phyloP scores from a whole-genome alignment of 2,113 vertebrate genomes.

The Cavia aperea region DNA sequence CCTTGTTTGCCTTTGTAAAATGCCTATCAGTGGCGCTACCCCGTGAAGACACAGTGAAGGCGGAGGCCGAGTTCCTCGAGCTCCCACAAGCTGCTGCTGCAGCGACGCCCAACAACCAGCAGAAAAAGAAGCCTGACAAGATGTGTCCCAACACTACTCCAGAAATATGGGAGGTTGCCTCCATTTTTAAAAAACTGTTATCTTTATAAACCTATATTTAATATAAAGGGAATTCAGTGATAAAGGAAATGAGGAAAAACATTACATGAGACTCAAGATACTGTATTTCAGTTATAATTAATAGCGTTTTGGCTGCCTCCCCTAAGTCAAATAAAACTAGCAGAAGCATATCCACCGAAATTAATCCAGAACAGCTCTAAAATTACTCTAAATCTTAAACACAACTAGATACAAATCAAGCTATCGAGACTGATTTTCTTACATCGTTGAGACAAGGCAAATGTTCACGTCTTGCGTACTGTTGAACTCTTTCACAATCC shows the following conservation, averaged over 20 bases:
- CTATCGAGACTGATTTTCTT: slow-evolving; percentile 72
- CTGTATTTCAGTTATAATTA: slow-evolving; percentile 30
- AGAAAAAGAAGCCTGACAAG: neutral
- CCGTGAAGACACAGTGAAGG: neutral
- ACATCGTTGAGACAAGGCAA: slow-evolving; percentile 97
- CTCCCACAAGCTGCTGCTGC: neutral
- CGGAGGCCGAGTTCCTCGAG: neutral
- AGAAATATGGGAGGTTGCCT: neutral
- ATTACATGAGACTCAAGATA: slow-evolving; percentile 42
- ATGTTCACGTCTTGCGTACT: slow-evolving; percentile 84
- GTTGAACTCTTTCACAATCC: slow-evolving; percentile 94
- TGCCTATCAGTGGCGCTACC: neutral
- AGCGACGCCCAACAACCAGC: neutral
- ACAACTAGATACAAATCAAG: slow-evolving; percentile 50
- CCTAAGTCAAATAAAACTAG: slow-evolving; percentile 56
- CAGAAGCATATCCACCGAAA: neutral
- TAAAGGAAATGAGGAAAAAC: slow-evolving; percentile 30
- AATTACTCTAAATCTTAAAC: slow-evolving; percentile 46
- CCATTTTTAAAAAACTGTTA: neutral
- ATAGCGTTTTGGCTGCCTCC: slow-evolving; percentile 19
- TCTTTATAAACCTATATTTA: neutral
- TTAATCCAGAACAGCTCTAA: slow-evolving; percentile 41
- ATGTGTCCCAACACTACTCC: neutral
- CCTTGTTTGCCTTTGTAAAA: slow-evolving; percentile 12
- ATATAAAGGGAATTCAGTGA: neutral